These are phyloP conservation scores for Neotragus moschatus DNA, from an alignment of 2,113 vertebrate genomes.

Conservation along the genomic window DNA sequence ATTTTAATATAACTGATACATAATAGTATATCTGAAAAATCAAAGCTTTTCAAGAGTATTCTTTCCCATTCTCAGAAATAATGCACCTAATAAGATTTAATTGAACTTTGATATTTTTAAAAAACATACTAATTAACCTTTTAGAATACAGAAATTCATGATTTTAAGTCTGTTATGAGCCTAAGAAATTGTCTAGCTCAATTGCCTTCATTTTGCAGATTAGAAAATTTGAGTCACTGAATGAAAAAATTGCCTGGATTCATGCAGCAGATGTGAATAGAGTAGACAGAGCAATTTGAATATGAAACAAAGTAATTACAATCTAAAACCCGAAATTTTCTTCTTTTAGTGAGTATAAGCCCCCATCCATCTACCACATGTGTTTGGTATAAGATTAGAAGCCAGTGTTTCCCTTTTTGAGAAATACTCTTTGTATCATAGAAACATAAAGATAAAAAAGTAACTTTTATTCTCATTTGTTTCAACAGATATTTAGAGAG, in stretches of 20 bases:
- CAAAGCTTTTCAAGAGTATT: not conserved
- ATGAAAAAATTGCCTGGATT: not conserved
- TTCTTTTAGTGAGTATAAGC: not conserved
- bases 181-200: not conserved
- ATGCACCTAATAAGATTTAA: not conserved
- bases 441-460: not conserved
- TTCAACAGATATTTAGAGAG: not conserved
- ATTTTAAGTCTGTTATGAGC: not conserved
- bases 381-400: not conserved
- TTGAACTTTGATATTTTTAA: not conserved
- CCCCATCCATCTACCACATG: not conserved
- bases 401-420: not conserved
- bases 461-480: not conserved
- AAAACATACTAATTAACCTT: not conserved
- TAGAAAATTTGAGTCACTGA: not conserved
- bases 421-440: not conserved
- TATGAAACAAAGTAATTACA: not conserved
- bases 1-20: not conserved
- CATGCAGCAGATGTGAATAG: not conserved
- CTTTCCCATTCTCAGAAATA: not conserved
- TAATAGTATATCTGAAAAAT: not conserved
- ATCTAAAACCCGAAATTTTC: not conserved
- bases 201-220: not conserved
- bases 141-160: not conserved
- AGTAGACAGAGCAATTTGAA: not conserved